phyloP scores from a whole-genome alignment of 2,888 invertebrate species.

The Chymomyza amoena region DNA sequence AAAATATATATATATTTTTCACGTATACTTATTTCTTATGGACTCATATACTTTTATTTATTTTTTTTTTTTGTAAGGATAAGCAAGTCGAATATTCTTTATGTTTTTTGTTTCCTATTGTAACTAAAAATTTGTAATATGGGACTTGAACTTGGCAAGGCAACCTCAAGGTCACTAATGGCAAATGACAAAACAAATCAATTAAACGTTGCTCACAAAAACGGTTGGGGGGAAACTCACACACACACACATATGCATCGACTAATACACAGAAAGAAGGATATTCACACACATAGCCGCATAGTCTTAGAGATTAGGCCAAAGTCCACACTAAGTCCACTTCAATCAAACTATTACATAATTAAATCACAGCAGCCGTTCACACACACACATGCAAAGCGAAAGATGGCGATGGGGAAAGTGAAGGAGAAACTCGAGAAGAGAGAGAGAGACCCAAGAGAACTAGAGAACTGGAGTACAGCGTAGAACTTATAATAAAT shows the following conservation, averaged over 20 bases:
- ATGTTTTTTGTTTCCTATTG: too few relatives aligned
- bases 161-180: conserved; percentile 29
- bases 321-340: conserved; percentile 59
- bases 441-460: neutral
- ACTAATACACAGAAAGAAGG: conserved; percentile 8
- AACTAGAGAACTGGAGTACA: neutral
- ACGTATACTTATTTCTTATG: too few relatives aligned
- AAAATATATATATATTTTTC: too few relatives aligned
- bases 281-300: conserved; percentile 12
- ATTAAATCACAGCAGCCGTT: conserved; percentile 58
- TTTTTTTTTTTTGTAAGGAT: too few relatives aligned
- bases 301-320: conserved; percentile 44
- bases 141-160: too few relatives aligned
- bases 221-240: too few relatives aligned
- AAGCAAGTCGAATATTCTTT: too few relatives aligned
- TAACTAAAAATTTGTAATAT: too few relatives aligned
- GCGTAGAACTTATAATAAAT: conserved; percentile 68
- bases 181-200: conserved; percentile 60
- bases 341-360: conserved; percentile 72
- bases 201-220: conserved; percentile 48
- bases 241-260: neutral
- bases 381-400: conserved; percentile 24
- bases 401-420: neutral
- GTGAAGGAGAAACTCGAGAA: neutral
- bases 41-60: too few relatives aligned